These are phyloP conservation scores for Catocala fraxini DNA, from an alignment of 2,888 invertebrate species.

Conservation along the genomic window DNA sequence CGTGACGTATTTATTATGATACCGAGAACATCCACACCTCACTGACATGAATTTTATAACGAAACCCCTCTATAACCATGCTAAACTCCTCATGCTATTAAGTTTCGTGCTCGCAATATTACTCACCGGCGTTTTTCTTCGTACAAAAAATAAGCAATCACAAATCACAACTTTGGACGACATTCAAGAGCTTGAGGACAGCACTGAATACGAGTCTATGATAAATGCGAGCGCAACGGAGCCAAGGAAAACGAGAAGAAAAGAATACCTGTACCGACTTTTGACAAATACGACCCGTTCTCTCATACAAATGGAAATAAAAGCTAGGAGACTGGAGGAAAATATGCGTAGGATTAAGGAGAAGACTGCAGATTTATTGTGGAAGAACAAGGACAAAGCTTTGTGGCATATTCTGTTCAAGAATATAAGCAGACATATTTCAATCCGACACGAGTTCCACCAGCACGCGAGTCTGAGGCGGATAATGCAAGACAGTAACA, in stretches of 20 bases:
- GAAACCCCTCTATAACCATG: conserved; percentile 75
- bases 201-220: conserved; percentile 70
- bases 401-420: conserved; percentile 86
- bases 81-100: conserved; percentile 75
- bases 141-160: conserved; percentile 66
- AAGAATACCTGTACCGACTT: conserved; percentile 86
- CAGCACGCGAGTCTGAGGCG: conserved; percentile 81
- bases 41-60: conserved; percentile 81
- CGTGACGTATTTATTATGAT: conserved; percentile 58
- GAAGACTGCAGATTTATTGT: conserved; percentile 86
- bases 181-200: conserved; percentile 61
- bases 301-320: conserved; percentile 88
- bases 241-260: conserved; percentile 77
- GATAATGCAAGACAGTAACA: conserved; percentile 79
- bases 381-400: conserved; percentile 86
- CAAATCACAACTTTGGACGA: conserved; percentile 56
- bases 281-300: conserved; percentile 87
- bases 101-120: conserved; percentile 72
- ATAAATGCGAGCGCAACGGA: conserved; percentile 75
- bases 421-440: conserved; percentile 85
- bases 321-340: conserved; percentile 86
- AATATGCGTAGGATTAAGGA: conserved; percentile 88
- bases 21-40: conserved; percentile 45
- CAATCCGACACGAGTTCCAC: conserved; percentile 84
- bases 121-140: conserved; percentile 72